phyloP scores from a whole-genome alignment of 2,888 invertebrate species.

The Pinctada fucata region DNA sequence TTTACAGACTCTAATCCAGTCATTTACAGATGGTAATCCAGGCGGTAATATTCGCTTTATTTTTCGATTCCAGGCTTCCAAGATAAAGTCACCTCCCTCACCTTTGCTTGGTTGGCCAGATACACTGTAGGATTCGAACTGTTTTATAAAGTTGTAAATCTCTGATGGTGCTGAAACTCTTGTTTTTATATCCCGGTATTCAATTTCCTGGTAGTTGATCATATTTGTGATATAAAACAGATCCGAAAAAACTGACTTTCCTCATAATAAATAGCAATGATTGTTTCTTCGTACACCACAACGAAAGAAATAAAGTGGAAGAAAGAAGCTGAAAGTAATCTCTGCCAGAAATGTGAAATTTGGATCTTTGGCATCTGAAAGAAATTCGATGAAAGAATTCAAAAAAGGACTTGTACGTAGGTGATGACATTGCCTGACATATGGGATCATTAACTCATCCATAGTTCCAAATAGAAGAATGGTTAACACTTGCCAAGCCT shows the following conservation, averaged over 20 bases:
- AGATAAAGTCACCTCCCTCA: conserved; percentile 35
- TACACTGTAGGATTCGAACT: conserved; percentile 25
- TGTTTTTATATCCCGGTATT: conserved; percentile 6
- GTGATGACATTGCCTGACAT: background rate
- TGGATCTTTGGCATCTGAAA: background rate
- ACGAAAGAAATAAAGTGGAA: conserved; percentile 31
- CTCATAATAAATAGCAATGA: conserved; percentile 9
- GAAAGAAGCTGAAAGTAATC: conserved; percentile 20
- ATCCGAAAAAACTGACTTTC: conserved; percentile 17
- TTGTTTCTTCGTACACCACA: conserved; percentile 33
- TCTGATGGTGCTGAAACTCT: background rate
- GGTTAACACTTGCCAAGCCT: background rate
- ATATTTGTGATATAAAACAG: conserved; percentile 30
- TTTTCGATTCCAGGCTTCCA: conserved; percentile 14
- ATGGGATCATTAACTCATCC: background rate
- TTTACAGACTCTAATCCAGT: conserved; percentile 28
- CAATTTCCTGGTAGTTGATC: conserved; percentile 25
- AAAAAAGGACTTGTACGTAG: background rate
- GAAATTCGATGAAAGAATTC: background rate
- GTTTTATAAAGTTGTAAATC: conserved; percentile 10
- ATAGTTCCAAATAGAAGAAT: background rate
- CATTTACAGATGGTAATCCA: conserved; percentile 22
- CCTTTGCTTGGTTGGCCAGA: conserved; percentile 7
- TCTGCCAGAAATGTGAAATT: conserved; percentile 24
- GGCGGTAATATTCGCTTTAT: background rate